phyloP scores from a whole-genome alignment of 1,140 invertebrate genomes.

The Campoletis sonorensis region DNA sequence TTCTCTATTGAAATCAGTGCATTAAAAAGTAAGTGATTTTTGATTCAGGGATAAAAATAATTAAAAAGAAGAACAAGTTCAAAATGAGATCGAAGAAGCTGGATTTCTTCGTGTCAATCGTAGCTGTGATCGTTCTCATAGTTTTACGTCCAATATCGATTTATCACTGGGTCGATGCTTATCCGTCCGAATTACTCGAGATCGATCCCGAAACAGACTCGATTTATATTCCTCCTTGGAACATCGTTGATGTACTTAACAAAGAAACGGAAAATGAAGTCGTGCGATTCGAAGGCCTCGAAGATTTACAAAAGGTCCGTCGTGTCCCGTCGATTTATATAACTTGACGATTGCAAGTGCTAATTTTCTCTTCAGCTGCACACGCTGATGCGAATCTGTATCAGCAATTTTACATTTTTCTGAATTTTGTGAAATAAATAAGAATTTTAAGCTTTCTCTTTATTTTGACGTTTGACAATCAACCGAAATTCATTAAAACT shows the following conservation, averaged over 20 bases:
- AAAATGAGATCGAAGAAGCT: constrained; percentile 14
- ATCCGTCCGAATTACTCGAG: constrained; percentile 37
- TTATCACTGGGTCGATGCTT: constrained; percentile 16
- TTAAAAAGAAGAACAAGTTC: background rate
- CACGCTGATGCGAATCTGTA: no score
- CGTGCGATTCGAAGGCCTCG: constrained; percentile 19
- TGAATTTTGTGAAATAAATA: no score
- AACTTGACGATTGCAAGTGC: no score
- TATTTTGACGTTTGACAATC: no score
- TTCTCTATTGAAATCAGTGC: background rate
- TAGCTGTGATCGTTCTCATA: background rate
- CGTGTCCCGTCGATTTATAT: no score
- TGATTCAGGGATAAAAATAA: background rate
- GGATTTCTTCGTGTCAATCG: constrained; percentile 17
- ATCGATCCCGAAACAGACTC: background rate
- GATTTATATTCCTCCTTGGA: constrained; percentile 4
- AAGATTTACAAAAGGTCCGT: constrained; percentile 49
- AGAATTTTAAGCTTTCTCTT: no score
- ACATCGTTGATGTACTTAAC: background rate
- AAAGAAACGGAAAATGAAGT: background rate
- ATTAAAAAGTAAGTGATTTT: background rate
- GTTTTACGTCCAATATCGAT: constrained; percentile 23
- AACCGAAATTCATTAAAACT: no score
- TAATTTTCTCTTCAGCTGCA: no score
- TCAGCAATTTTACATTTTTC: no score